Conservation (phyloP, 1,140 invertebrate genomes). For the Andricus grossulariae region DNA sequence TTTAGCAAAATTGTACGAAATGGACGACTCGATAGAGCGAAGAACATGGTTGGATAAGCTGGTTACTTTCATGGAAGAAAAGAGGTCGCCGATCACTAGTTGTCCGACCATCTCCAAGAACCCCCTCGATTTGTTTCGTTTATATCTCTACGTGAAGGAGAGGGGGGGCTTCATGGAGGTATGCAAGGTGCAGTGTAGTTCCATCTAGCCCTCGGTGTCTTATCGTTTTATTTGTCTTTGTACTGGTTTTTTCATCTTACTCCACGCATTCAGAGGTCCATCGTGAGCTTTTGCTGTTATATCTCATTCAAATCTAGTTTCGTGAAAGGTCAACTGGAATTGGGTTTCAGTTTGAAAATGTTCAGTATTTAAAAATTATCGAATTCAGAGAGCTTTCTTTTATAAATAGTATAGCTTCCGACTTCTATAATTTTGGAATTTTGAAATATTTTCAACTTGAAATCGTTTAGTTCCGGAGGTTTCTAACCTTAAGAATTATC, state of each 20-base stretch:
- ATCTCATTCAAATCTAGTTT: slow-evolving; percentile 32
- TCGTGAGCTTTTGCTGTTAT: slow-evolving; percentile 25
- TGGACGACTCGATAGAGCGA: slow-evolving; percentile 96
- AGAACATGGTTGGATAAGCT: slow-evolving; percentile 94
- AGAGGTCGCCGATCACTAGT: slow-evolving; percentile 92
- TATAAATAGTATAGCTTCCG: no score
- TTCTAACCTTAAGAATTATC: no score
- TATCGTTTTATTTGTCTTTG: slow-evolving; percentile 57
- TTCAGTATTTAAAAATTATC: neutral
- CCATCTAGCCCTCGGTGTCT: slow-evolving; percentile 74
- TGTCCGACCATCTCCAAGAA: slow-evolving; percentile 99
- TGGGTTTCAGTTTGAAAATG: neutral
- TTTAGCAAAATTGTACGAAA: slow-evolving; percentile 95
- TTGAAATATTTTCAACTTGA: no score
- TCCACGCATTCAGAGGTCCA: slow-evolving; percentile 36
- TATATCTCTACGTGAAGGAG: slow-evolving; percentile 96
- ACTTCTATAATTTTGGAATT: no score
- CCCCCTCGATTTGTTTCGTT: slow-evolving; percentile 96
- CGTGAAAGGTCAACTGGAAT: slow-evolving; percentile 22
- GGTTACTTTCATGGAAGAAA: slow-evolving; percentile 94
- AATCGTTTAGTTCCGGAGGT: no score
- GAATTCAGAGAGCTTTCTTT: no score
- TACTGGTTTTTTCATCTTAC: slow-evolving; percentile 54
- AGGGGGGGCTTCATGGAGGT: slow-evolving; percentile 98
- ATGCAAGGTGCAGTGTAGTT: slow-evolving; percentile 85